These are phyloP conservation scores for Eulemur rubriventer DNA, from an alignment of 2,797 vertebrate genomes.

Conservation along the genomic window DNA sequence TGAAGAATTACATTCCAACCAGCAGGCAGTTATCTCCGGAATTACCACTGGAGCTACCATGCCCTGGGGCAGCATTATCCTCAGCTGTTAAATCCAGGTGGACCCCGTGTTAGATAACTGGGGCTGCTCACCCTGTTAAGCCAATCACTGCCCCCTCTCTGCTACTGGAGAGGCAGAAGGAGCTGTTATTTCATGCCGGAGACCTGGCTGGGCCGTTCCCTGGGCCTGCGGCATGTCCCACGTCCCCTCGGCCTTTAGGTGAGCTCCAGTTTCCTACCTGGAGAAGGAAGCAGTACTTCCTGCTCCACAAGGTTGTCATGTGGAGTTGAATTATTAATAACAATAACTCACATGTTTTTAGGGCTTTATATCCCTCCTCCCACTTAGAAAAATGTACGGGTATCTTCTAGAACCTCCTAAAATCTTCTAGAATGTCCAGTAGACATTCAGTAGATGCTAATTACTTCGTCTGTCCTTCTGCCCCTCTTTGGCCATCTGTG, in stretches of 20 bases:
- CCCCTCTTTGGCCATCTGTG: not conserved
- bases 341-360: rapidly evolving
- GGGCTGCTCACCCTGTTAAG: rapidly evolving
- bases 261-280: rapidly evolving
- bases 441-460: not conserved
- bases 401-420: not conserved
- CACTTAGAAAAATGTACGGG: not conserved
- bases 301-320: rapidly evolving
- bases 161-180: not conserved
- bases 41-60: not conserved
- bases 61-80: rapidly evolving
- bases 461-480: rapidly evolving
- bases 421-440: not conserved
- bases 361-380: not conserved
- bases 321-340: not conserved
- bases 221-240: too few relatives aligned
- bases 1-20: not conserved
- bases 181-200: rapidly evolving
- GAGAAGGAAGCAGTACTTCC: not conserved
- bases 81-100: not conserved
- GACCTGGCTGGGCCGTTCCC: not conserved
- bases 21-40: rapidly evolving
- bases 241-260: not conserved
- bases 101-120: rapidly evolving
- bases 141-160: not conserved